phyloP scores from a whole-genome alignment of 1,140 invertebrate genomes.

The Alviniconcha marisindica region DNA sequence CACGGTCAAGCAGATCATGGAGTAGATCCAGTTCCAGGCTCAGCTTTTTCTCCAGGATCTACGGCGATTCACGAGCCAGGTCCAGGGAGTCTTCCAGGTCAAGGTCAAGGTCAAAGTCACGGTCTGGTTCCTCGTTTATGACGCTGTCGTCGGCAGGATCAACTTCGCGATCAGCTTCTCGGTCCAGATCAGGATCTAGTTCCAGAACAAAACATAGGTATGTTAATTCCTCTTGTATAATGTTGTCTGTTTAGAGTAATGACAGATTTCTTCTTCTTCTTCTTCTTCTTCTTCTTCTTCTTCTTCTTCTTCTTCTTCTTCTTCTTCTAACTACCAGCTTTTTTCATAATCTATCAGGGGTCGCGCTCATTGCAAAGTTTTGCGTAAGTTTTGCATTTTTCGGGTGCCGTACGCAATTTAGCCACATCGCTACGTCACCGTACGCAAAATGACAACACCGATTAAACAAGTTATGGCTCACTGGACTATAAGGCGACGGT shows the following conservation, averaged over 20 bases:
- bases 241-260: too few species aligned
- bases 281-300: conserved; percentile 28
- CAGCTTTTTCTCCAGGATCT: conserved; percentile 12
- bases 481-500: too few species aligned
- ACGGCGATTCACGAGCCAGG: conserved; percentile 15
- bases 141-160: background rate
- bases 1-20: background rate
- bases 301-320: conserved; percentile 29
- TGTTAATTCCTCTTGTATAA: too few species aligned
- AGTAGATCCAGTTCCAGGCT: conserved; percentile 21
- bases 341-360: too few species aligned
- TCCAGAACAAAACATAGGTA: conserved; percentile 5
- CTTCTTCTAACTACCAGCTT: too few species aligned
- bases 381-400: too few species aligned
- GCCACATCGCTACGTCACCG: too few species aligned
- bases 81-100: conserved; percentile 14
- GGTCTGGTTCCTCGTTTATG: background rate
- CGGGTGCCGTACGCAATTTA: too few species aligned
- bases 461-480: too few species aligned
- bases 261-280: conserved; percentile 29
- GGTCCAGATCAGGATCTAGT: background rate
- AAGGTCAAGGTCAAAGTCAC: background rate
- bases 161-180: background rate
- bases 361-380: too few species aligned
- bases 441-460: too few species aligned